phyloP scores from a whole-genome alignment of 2,888 invertebrate species.

The Rhimphoctona megacephalus region DNA sequence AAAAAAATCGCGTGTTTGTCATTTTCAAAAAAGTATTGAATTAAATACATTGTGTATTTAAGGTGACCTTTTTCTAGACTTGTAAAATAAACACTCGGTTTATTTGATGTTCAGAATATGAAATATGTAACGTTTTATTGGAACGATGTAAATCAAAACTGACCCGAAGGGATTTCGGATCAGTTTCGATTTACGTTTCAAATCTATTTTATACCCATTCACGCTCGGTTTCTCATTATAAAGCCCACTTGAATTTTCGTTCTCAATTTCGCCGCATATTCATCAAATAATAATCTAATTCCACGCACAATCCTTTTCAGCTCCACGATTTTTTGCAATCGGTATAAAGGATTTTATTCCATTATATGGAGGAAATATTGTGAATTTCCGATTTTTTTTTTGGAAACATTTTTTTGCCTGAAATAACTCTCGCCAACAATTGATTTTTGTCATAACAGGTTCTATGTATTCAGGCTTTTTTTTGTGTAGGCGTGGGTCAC shows the following conservation, averaged over 20 bases:
- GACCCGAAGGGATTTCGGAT: neutral
- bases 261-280: neutral
- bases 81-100: too few relatives aligned
- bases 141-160: too few relatives aligned
- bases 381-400: neutral
- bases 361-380: too few relatives aligned
- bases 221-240: neutral
- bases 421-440: neutral
- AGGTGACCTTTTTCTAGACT: neutral
- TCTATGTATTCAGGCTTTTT: neutral
- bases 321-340: neutral
- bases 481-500: neutral
- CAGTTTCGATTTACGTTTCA: neutral
- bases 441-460: neutral
- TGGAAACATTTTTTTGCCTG: neutral
- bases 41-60: neutral
- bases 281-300: neutral
- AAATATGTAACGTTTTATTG: neutral
- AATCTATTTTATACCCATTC: neutral
- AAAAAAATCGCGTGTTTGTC: neutral
- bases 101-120: neutral
- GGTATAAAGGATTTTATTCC: neutral
- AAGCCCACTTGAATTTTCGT: neutral
- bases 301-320: neutral
- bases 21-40: neutral